Evolutionary conservation across 2,888 invertebrate species (phyloP).

Genomic region (Tinea trinotella): DNA sequence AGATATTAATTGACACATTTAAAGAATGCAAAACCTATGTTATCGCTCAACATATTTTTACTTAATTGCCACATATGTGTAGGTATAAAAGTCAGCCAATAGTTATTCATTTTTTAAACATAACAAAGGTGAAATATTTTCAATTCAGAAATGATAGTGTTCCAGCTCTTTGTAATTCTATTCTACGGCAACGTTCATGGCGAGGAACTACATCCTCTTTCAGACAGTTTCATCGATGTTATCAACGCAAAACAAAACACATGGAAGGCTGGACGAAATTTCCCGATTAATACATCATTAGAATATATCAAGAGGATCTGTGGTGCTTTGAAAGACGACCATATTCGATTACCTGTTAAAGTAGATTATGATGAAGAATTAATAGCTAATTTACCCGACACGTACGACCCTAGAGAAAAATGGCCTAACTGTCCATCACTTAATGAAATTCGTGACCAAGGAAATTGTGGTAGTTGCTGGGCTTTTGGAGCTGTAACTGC

Average conservation of each 20-base stretch:
- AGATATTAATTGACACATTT: no score
- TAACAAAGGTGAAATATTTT: no score
- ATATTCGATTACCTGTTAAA: conserved; percentile 49
- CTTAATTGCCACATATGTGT: no score
- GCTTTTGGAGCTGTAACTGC: conserved; percentile 86
- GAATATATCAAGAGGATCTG: conserved; percentile 70
- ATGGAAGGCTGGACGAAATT: conserved; percentile 81
- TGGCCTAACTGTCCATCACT: conserved; percentile 86
- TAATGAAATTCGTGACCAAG: conserved; percentile 80
- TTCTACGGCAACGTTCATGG: neutral
- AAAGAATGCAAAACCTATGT: no score
- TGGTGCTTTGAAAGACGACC: conserved; percentile 74
- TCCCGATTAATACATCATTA: conserved; percentile 60
- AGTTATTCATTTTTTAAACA: no score
- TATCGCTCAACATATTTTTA: no score
- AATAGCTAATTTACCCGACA: conserved; percentile 65
- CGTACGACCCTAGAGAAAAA: conserved; percentile 78
- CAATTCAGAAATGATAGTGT: no score
- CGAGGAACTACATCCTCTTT: conserved; percentile 47
- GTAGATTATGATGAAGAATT: conserved; percentile 14
- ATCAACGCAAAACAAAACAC: conserved; percentile 73
- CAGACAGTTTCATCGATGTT: conserved; percentile 73
- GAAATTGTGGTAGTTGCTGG: conserved; percentile 90
- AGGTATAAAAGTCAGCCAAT: no score
- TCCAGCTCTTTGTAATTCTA: neutral